These are phyloP conservation scores for Aspidoscelis tigris DNA, from an alignment of 2,113 vertebrate species.

Conservation along the genomic window DNA sequence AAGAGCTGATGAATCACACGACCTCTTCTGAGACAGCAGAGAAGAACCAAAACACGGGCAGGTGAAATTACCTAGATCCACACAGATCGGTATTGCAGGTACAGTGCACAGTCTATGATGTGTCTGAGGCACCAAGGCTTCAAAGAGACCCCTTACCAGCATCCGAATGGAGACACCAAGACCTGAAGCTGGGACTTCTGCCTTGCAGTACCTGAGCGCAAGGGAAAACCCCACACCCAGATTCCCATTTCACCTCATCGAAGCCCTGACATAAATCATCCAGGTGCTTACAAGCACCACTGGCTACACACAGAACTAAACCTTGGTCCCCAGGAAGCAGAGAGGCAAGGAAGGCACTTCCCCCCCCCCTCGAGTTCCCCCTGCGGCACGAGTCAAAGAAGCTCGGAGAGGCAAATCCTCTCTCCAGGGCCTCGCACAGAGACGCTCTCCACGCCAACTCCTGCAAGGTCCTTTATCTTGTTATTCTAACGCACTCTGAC, in stretches of 20 bases:
- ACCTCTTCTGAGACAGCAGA: neutral
- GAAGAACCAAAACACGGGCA: too few species aligned
- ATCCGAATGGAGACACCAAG: neutral
- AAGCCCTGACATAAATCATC: neutral
- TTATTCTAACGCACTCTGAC: constrained; percentile 74
- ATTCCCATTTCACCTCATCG: too few species aligned
- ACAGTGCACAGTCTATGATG: too few species aligned
- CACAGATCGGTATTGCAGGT: too few species aligned
- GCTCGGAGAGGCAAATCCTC: constrained; percentile 13
- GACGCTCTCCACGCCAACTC: constrained; percentile 27
- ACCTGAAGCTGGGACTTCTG: neutral
- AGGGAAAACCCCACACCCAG: neutral
- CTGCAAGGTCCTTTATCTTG: constrained; percentile 66
- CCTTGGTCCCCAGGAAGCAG: too few species aligned
- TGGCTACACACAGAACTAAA: neutral
- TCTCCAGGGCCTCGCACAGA: constrained; percentile 50
- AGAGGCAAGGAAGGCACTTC: neutral
- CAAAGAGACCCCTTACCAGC: neutral
- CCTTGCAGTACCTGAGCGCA: neutral
- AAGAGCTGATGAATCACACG: neutral
- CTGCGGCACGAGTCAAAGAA: constrained; percentile 19
- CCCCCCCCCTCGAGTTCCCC: neutral
- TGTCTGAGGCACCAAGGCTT: neutral
- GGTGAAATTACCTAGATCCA: too few species aligned
- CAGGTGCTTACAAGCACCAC: neutral